Base-by-base conservation (phyloP, 2,888 invertebrate genomes). In the Selenia dentaria region DNA sequence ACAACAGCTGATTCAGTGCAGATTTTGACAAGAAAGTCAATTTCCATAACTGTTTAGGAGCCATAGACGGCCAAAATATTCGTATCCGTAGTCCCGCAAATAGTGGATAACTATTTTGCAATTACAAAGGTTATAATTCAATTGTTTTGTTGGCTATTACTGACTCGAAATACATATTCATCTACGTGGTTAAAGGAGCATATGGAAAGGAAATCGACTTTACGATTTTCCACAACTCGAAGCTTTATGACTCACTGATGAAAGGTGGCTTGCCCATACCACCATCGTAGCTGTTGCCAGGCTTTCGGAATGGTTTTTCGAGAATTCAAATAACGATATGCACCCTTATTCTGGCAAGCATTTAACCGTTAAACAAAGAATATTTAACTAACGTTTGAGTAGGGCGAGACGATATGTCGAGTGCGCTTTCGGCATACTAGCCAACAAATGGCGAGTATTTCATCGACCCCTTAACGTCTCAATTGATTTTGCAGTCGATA, bases 121-220 rank as follows among this genome's bases (percentile, higher is more conserved):
- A 40, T 36, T 46, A 46, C 16, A 46, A 40, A 9, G 9, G 11
- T 3, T 39, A 40, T 2, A n/a, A n/a, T 46, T 46, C 40, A 22
- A 31, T 40, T 1, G 46, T 40, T 13, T 27, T 40, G 10, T 27
- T 35, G 28, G 43, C 49, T 13, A n/a, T 43, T 39, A 24, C 16
- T 0, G 38, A 43, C 31, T 35, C 48, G 6, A 41, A 42, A 6
- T 48, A 42, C 11, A 33, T 10, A 26, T 48, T 48, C 18, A 22
- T 38, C 5, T 28, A 20, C 34, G 41, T 42, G 4, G 38, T 41
- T 20, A 28, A 42, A 14, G 42, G 47, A 20, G 34, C 47, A 26
- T 62, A 36, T 55, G 63, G 64, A 16, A 59, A 44, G 54, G 59
- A 59, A 50, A 37, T 58, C 43, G 63, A 63, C 42, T 58, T 57